Conservation (phyloP, 1,140 invertebrate genomes). For the Hylyphantes graminicola region DNA sequence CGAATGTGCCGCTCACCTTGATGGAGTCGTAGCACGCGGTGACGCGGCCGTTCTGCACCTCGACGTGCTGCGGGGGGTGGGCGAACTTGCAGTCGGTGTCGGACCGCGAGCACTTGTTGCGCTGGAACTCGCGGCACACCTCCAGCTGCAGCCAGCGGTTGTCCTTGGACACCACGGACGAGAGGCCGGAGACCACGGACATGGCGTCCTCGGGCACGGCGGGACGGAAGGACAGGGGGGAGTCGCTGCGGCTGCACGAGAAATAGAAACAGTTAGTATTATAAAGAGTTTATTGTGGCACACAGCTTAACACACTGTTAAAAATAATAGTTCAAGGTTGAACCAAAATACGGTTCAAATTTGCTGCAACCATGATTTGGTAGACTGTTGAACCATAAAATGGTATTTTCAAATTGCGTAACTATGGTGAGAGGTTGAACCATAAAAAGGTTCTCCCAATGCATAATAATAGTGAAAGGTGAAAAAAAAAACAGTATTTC, state of each 20-base stretch:
- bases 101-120: slow-evolving; percentile 98
- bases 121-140: slow-evolving; percentile 99
- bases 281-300: no score
- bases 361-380: no score
- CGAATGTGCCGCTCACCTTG: slow-evolving; percentile 83
- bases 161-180: slow-evolving; percentile 78
- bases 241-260: slow-evolving; percentile 28
- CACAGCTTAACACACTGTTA: no score
- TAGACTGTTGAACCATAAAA: no score
- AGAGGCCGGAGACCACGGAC: slow-evolving; percentile 57
- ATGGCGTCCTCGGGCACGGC: slow-evolving; percentile 33
- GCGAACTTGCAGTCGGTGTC: slow-evolving; percentile 99
- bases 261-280: background rate
- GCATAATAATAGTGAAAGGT: no score
- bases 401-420: no score
- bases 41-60: slow-evolving; percentile 99
- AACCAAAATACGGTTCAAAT: no score
- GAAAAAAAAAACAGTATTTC: no score
- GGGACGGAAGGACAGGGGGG: slow-evolving; percentile 46
- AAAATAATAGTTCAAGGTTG: no score
- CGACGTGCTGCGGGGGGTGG: slow-evolving; percentile 98
- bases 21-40: slow-evolving; percentile 99
- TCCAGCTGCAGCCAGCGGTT: slow-evolving; percentile 99
- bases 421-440: no score
- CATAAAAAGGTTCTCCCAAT: no score